Evolutionary conservation across 2,888 invertebrate species (phyloP), one percentile per base, ranked within the genome.

Genomic region (Cataglyphis livida): DNA sequence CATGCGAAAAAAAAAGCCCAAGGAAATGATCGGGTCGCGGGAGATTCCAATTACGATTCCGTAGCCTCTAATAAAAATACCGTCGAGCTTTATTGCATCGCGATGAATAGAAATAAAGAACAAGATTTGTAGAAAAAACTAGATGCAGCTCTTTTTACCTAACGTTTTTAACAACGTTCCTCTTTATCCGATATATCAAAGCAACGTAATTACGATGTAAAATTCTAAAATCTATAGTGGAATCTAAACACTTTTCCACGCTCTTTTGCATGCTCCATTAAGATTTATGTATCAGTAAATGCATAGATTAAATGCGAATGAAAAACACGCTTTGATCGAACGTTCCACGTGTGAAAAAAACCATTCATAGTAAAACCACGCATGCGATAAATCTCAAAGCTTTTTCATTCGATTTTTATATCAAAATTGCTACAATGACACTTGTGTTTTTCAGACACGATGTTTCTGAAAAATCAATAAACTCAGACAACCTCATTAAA

Each of bases 41-140:
- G 68, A 71, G 65, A 85, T 84, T 88, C 84, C 88, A 85, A 87
- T 89, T 89, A 87, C 85, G 70, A 88, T 89, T 82, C 70, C 84
- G 70, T 64, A 54, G 83, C 35, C 61, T 83, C 73, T 82, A 83
- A 89, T 88, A 89, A 89, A 89, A 89, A 84, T 86, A 65, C 85
- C 82, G 82, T 61, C 70, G 73, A 74, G 76, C 74, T 83, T 89
- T 87, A 85, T 89, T 83, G 83, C 86, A 35, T 74, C 78, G 84
- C 85, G 44, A 78, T 41, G 44, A 62, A 65, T 21, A 44, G 82
- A 76, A 65, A 82, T 71, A 78, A 57, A 84, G 51, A 32, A 65
- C 59, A 48, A 64, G 28, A 44, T 21, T 57, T 32, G 21, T 10
- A 41, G 64, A 25, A 64, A 71, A 25, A n/a, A 54, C 15, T 28